Base-by-base conservation (phyloP, 2,888 invertebrate species). In the Aquatica leii region DNA sequence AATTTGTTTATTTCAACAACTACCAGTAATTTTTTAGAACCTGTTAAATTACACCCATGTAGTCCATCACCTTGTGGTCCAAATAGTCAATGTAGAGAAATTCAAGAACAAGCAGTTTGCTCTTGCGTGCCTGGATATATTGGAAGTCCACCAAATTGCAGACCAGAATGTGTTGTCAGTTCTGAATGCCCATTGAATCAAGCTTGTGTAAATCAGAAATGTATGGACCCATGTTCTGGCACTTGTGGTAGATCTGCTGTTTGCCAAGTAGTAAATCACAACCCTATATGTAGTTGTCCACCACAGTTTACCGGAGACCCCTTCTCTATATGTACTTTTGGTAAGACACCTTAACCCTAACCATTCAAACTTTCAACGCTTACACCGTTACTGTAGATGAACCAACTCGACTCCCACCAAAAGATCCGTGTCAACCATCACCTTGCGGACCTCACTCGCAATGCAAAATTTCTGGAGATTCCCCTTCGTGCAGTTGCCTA, bases 191-290 rank as follows among this genome's bases (percentile, higher is more conserved):
- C 86, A 62, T 82, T 88, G 21, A 85, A 86, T 70, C 82, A 87
- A 72, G 87, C 89, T 11, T 90, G 90, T 70, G 84, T 88, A 59
- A 88, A 88, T 71, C 87, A 88, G 64, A 86, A 86, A 71, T 90
- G 90, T 73, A 84, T 86, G 6, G 87, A 90, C 77, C 90, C 90
- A 14, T 90, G 90, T 68, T 85, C 86, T 48, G 90, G 89, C 64
- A 88, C 88, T 4, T 91, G 90, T 75, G 90, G 90, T 1, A 82
- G 85, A 11, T 86, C 86, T 88, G 64, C 64, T n/a, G 8, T 55
- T 50, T 95, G 95, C 76, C 89, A 90, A 82, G 92, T 93, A 50
- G 88, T 93, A 58, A 87, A 89, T 70, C 90, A 91, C 70, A 88
- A 89, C 63, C 90, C 90, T 0, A 87, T 89, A 73, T 90, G 90